Base-by-base conservation (phyloP, 2,888 invertebrate genomes). In the Meteorus colon region DNA sequence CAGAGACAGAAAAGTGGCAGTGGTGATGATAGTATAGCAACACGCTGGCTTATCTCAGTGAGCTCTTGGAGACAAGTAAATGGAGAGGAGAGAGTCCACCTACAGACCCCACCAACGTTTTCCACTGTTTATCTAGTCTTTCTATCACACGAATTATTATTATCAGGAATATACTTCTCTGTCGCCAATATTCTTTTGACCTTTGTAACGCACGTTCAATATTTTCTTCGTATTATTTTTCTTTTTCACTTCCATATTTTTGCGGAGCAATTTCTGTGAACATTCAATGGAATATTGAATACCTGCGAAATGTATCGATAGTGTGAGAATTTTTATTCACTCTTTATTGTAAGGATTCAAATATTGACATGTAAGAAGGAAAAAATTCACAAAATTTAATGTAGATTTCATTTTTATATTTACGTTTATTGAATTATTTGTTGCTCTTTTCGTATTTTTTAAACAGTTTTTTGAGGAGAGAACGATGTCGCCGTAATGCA, bases 11-110 rank as follows among this genome's bases (percentile, higher is more conserved):
- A n/a, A 29, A 41, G 62, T 45, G 27, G 19, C 19, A 65, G 27
- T 41, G 48, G 27, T 41, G 48, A 71, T 51, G 74, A 69, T 65
- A 73, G 74, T 73, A 73, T 29, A 77, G 68, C 74, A 78, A 84
- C 82, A 81, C 82, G 81, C 80, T 81, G 82, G 83, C 86, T 85
- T 86, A 86, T 86, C 86, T 84, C 81, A 81, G 84, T 78, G 84
- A 84, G 82, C 77, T 82, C 80, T 77, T 80, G 77, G 78, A 78
- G 80, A 80, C 79, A 79, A 79, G 81, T 83, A 83, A 84, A 81
- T 84, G 80, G 82, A 84, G 84, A 82, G 81, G 82, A 77, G 84
- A 82, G 80, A 81, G 77, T 81, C 80, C 80, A 66, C 66, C 66
- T 65, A 63, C 77, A 80, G 80, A 24, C 69, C 19, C 79, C 74